Percentiles rank a stretch among this genome's conserved stretches.
Evolutionary conservation across 2,113 vertebrate species (phyloP).

Genomic region (Antechinus flavipes): DNA sequence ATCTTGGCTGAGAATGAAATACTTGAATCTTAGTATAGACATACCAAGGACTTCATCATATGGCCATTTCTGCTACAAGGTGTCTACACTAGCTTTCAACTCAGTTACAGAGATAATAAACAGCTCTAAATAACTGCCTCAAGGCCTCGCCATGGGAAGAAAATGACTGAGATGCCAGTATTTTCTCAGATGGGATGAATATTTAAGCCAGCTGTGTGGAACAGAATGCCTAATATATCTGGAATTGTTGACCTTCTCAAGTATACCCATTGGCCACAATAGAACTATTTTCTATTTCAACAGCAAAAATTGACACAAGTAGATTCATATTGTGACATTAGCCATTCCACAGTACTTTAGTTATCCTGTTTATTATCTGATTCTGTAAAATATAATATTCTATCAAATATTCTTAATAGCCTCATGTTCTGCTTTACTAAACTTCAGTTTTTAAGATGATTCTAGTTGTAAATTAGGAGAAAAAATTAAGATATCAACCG

Average conservation of each 20-base stretch:
- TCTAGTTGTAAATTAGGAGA: conserved; percentile 36
- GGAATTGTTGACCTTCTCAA: conserved; percentile 63
- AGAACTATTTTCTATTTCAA: conserved; percentile 66
- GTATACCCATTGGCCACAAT: conserved; percentile 39
- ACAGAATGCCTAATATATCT: conserved; percentile 37
- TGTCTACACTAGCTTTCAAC: conserved; percentile 43
- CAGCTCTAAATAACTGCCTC: conserved; percentile 50
- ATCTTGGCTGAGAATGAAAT: neutral
- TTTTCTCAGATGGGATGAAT: neutral
- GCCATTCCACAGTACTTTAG: conserved; percentile 50
- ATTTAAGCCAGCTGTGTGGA: conserved; percentile 58
- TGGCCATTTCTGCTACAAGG: neutral
- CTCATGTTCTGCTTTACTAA: conserved; percentile 34
- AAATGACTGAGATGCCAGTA: conserved; percentile 58
- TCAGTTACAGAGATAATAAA: conserved; percentile 61
- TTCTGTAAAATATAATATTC: conserved; percentile 46
- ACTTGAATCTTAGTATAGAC: conserved; percentile 29
- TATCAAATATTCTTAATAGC: conserved; percentile 47
- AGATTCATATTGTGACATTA: conserved; percentile 39
- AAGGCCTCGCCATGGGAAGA: conserved; percentile 20
- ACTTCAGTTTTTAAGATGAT: conserved; percentile 45
- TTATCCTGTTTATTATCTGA: conserved; percentile 65
- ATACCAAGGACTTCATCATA: neutral
- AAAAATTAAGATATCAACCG: conserved; percentile 18
- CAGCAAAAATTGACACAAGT: conserved; percentile 59